Base-by-base conservation (phyloP, 2,888 invertebrate genomes). In the Electrophaes corylata region DNA sequence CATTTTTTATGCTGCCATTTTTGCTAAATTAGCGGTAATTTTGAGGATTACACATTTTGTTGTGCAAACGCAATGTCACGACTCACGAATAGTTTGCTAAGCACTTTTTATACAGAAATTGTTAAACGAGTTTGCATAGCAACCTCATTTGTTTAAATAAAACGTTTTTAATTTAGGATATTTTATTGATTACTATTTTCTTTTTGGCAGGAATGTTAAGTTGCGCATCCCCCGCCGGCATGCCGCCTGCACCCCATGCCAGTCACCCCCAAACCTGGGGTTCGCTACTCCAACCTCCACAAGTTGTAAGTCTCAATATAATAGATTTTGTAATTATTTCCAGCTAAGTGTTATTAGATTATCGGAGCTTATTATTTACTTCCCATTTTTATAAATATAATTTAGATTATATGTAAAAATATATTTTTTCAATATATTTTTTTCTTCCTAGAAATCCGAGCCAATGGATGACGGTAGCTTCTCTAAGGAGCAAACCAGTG, bases 401-500 rank as follows among this genome's bases (percentile, higher is more conserved):
- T n/a, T n/a, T n/a, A n/a, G n/a, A n/a, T n/a, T n/a, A n/a, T n/a
- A n/a, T n/a, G n/a, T 3, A 31, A 31, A 31, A 29, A 6, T 8
- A 6, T n/a, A 8, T 31, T 31, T 39, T 1, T 39, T 12, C 56
- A 71, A 64, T 29, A 14, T 33, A 19, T 48, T 16, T 59, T 60
- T 56, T 76, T 78, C 58, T 79, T 83, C 90, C 11, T 86, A 94
- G 94, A 94, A 94, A 91, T 84, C 92, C 61, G 93, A 94, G 78
- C 90, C 79, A 56, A 88, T 79, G 84, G 90, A 88, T 62, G 90
- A 86, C 10, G 80, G 82, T 41, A 86, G 79, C 64, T 91, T 86
- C 69, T 69, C 87, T 5, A 93, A 93, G 70, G 94, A 94, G 61
- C 94, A 93, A 67, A 92, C 93, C 0, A 92, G 94, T 57, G 92